Evolutionary conservation across 2,888 invertebrate species (phyloP).

Genomic region (Tachystola acroxantha): DNA sequence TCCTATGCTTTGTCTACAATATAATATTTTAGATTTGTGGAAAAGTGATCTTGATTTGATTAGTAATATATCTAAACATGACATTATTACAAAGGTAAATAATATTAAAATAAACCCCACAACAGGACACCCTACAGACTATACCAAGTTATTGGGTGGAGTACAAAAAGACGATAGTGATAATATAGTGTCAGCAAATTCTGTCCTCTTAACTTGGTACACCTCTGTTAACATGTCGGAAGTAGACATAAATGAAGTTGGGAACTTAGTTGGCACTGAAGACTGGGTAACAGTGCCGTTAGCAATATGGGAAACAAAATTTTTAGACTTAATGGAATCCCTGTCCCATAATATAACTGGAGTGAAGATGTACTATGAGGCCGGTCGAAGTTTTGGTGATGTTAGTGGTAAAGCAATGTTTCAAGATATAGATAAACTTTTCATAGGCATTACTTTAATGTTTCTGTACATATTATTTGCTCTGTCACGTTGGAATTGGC

Average conservation of each 20-base stretch:
- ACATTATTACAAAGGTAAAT: constrained; percentile 81
- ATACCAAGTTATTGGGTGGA: constrained; percentile 80
- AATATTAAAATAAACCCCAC: constrained; percentile 78
- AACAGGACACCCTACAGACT: constrained; percentile 82
- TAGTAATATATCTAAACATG: constrained; percentile 72
- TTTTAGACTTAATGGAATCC: constrained; percentile 61
- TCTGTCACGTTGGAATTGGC: constrained; percentile 85
- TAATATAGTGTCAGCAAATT: constrained; percentile 80
- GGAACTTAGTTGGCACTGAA: constrained; percentile 85
- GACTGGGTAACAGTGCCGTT: constrained; percentile 83
- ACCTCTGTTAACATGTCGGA: constrained; percentile 82
- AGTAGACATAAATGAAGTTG: constrained; percentile 81
- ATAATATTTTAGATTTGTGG: constrained; percentile 85
- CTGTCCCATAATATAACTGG: constrained; percentile 42
- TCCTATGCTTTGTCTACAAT: constrained; percentile 78
- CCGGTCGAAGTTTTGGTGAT: constrained; percentile 87
- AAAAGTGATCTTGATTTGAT: constrained; percentile 76
- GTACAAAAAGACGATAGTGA: constrained; percentile 76
- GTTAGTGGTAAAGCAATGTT: constrained; percentile 84
- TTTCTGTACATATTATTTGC: constrained; percentile 85
- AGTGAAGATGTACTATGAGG: constrained; percentile 73
- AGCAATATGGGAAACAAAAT: constrained; percentile 80
- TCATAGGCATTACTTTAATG: constrained; percentile 83
- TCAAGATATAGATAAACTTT: constrained; percentile 84
- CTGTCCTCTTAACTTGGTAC: constrained; percentile 81